Evolutionary conservation across 2,797 vertebrate species (phyloP).

Genomic region (Cynopterus sphinx): DNA sequence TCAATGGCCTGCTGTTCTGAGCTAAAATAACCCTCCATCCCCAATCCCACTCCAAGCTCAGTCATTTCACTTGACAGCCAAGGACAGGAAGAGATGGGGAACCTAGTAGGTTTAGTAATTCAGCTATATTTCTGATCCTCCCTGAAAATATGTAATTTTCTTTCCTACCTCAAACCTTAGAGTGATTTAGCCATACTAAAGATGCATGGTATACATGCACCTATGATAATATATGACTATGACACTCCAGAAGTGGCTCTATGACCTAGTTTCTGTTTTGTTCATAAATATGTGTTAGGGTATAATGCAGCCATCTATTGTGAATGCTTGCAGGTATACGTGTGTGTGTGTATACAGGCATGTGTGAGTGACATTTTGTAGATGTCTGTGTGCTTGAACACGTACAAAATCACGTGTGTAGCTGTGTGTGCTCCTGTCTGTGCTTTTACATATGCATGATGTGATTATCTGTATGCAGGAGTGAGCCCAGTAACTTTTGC

Average conservation of each 20-base stretch:
- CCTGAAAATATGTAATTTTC: neutral
- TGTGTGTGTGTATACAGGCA: too few relatives aligned
- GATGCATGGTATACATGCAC: too few relatives aligned
- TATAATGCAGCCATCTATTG: neutral
- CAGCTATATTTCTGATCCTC: neutral
- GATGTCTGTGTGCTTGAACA: neutral
- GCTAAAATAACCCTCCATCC: neutral
- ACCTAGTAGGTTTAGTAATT: neutral
- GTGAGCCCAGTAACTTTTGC: neutral
- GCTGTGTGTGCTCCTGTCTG: neutral
- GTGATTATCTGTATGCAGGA: neutral
- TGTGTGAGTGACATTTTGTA: neutral
- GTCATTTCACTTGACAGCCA: neutral
- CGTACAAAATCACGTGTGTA: neutral
- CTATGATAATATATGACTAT: neutral
- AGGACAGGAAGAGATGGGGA: neutral
- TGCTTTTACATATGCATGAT: neutral
- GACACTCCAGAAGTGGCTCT: neutral
- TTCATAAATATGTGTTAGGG: neutral
- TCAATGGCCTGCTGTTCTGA: neutral
- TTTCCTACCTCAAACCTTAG: neutral
- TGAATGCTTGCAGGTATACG: neutral
- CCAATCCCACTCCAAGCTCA: neutral
- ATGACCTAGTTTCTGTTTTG: neutral
- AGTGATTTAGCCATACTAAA: neutral